These are phyloP conservation scores for Sialia sialis DNA, from an alignment of 2,113 vertebrate species.

Conservation along the genomic window DNA sequence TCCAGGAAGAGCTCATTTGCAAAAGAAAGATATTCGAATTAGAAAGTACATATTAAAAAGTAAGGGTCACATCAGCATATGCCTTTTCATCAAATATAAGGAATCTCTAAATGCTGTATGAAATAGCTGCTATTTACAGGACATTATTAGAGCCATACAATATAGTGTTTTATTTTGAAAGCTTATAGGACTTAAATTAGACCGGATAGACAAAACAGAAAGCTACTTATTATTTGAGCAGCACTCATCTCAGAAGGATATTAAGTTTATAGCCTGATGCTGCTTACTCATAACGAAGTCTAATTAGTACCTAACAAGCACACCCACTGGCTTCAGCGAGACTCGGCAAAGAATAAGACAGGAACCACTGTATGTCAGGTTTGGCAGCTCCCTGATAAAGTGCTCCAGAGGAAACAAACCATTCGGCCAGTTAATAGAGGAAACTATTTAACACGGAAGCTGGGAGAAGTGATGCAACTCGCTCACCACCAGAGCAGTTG, in stretches of 20 bases:
- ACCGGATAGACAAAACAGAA: neutral
- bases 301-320: constrained; percentile 37
- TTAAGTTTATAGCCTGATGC: neutral
- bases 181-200: neutral
- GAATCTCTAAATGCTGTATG: neutral
- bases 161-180: constrained; percentile 3
- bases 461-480: neutral
- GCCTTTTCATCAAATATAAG: neutral
- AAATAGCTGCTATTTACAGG: neutral
- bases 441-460: constrained; percentile 32
- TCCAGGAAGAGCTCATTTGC: neutral
- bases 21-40: neutral
- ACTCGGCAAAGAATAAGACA: neutral
- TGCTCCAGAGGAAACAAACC: constrained; percentile 43
- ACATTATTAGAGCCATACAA: neutral
- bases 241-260: constrained; percentile 6
- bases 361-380: neutral
- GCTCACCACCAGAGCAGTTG: neutral
- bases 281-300: constrained; percentile 40
- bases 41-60: neutral
- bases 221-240: constrained; percentile 4
- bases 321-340: constrained; percentile 13
- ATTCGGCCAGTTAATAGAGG: constrained; percentile 35
- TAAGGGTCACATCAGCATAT: neutral
- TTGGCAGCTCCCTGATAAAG: constrained; percentile 48